Conservation (phyloP, 2,113 vertebrate genomes). For the Centropus bengalensis region DNA sequence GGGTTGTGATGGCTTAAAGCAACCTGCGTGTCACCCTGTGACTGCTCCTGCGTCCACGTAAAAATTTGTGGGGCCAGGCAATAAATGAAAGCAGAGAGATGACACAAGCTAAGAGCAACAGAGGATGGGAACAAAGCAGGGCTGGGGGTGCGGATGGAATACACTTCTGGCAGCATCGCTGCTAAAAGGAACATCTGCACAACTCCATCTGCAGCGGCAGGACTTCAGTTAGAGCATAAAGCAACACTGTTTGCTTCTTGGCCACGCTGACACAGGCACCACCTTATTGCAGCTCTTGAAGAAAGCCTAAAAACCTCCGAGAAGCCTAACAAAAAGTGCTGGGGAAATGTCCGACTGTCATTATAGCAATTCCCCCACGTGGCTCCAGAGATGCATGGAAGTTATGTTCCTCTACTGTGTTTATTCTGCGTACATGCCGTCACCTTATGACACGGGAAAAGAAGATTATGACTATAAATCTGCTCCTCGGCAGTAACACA, state of each 20-base stretch:
- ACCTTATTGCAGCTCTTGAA: accelerated
- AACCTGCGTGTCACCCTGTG: neutral
- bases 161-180: neutral
- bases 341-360: neutral
- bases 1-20: neutral
- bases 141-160: neutral
- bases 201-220: neutral
- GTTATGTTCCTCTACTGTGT: neutral
- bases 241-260: neutral
- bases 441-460: neutral
- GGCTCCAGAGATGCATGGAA: neutral
- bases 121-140: neutral
- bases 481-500: neutral
- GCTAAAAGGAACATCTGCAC: neutral
- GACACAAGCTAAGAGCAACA: neutral
- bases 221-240: neutral
- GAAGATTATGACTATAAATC: neutral
- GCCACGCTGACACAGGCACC: neutral
- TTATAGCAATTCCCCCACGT: neutral
- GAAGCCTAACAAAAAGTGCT: neutral
- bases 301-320: neutral
- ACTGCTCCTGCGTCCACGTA: accelerated
- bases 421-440: neutral
- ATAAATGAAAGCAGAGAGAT: neutral
- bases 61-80: neutral